Base-by-base conservation (phyloP, 2,888 invertebrate species). In the Zootermopsis nevadensis region DNA sequence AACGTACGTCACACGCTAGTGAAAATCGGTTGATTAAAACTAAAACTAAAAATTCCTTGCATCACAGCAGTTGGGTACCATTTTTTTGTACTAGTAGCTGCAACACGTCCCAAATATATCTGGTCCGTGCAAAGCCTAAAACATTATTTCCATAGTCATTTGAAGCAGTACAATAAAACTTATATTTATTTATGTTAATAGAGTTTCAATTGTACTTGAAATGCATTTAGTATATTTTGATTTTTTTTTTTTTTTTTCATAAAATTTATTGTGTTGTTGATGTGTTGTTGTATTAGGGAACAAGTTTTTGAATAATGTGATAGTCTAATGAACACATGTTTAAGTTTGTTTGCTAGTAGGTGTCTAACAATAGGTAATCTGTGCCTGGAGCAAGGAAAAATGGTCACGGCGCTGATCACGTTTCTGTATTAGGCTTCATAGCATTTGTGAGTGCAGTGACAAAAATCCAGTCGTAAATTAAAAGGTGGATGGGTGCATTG, bases 161-260 rank as follows among this genome's bases (percentile, higher is more conserved):
- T 79, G 10, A 80, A 80, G 27, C 38, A 60, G 60, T 83, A 80
- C 83, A 80, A 60, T 83, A 79, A 80, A 48, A 69, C 27, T 69
- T 30, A 27, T 83, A 80, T 83, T 83, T 55, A 53, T 80, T 80
- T 60, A 60, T 60, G n/a, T 74, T 74, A 30, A 4, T 74, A 74
- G 74, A 74, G 35, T 38, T 74, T 74, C 38, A 74, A 74, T 74
- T 74, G n/a, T 74, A 74, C n/a, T 38, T 74, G 38, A 33, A 74
- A 74, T 74, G 74, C 74, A 74, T 74, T 74, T 74, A 74, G 74
- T n/a, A 74, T 74, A 74, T 74, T 74, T 74, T 74, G 69, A 38
- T n/a, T 48, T 48, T 48, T 48, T 48, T n/a, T 48, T 48, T 48
- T 48, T 48, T 19, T 19, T 19, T 38, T 7, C 6, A 60, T 60